These are phyloP conservation scores for Quadroppia sp. DNA, from an alignment of 2,888 invertebrate species.

Conservation along the genomic window DNA sequence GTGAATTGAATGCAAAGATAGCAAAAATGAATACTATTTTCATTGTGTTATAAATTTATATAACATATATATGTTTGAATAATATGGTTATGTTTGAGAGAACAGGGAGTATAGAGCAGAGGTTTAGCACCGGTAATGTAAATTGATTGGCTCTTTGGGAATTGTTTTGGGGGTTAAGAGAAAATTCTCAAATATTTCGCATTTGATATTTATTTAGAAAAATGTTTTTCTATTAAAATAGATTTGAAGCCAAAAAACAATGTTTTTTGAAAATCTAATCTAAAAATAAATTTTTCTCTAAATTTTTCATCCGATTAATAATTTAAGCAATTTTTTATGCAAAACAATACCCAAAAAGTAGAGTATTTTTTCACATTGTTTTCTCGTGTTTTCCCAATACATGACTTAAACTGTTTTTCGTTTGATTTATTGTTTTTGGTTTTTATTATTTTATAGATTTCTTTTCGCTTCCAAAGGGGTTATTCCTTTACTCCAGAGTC, in stretches of 20 bases:
- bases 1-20: not conserved
- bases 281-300: not conserved
- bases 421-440: constrained; percentile 21
- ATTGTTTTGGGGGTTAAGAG: not conserved
- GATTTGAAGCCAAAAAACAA: not conserved
- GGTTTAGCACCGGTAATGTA: constrained; percentile 2
- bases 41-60: not conserved
- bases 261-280: not conserved
- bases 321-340: constrained; percentile 13
- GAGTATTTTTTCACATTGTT: not conserved
- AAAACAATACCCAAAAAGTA: not conserved
- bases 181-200: not conserved
- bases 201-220: not conserved
- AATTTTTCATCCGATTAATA: constrained; percentile 16
- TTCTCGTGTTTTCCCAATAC: not conserved
- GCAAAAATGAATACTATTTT: not conserved
- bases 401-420: not conserved
- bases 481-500: not conserved
- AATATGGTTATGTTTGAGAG: not conserved
- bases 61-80: not conserved
- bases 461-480: not conserved
- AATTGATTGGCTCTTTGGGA: constrained; percentile 27
- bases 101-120: not conserved
- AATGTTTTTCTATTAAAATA: not conserved
- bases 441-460: constrained; percentile 26